Conservation (phyloP, 2,888 invertebrate genomes). For the Nymphalis polychloros region DNA sequence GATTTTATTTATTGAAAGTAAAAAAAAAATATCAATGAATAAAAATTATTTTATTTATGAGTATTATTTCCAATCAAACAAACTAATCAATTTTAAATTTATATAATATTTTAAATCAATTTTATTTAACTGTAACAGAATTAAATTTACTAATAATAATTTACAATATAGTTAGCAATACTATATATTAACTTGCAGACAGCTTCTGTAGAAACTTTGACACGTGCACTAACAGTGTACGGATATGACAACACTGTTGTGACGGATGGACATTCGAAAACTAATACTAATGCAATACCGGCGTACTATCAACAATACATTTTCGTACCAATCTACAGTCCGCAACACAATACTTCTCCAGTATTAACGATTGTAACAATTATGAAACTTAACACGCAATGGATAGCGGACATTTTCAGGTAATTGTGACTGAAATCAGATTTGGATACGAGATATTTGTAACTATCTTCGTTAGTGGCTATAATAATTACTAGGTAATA, state of each 20-base stretch:
- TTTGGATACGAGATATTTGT: slow-evolving; percentile 5
- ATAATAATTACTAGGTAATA: slow-evolving; percentile 37
- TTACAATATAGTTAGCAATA: neutral
- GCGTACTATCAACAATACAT: slow-evolving; percentile 6
- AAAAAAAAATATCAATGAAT: no score
- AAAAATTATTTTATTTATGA: no score
- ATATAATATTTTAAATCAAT: no score
- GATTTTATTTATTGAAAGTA: no score
- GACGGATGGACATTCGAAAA: slow-evolving; percentile 35
- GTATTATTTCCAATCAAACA: no score
- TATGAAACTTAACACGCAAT: neutral
- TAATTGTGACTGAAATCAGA: neutral
- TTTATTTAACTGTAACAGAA: no score
- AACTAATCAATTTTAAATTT: no score
- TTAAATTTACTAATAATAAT: no score
- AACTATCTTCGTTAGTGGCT: slow-evolving; percentile 27
- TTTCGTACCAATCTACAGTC: no score
- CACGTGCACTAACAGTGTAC: slow-evolving; percentile 19
- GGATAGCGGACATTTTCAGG: neutral
- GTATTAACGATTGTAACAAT: no score
- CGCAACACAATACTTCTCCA: slow-evolving; percentile 8
- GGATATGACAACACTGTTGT: slow-evolving; percentile 32
- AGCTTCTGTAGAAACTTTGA: slow-evolving; percentile 1
- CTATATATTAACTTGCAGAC: neutral
- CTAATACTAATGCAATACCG: slow-evolving; percentile 36